Base-by-base conservation (phyloP, 2,888 invertebrate genomes). In the Drosophila fungiperda region DNA sequence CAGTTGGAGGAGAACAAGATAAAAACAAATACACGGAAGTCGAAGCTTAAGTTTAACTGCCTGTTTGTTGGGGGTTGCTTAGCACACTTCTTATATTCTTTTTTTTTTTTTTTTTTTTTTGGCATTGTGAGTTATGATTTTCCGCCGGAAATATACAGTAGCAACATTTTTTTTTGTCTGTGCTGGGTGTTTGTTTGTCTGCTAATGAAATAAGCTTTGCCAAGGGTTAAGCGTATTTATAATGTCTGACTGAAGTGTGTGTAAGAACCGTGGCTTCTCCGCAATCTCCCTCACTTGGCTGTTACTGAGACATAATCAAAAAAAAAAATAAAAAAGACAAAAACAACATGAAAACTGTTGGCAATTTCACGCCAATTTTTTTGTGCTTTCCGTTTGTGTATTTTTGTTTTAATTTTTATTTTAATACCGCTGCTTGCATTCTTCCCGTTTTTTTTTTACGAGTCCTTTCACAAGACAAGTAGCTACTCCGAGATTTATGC, bases 311-410 rank as follows among this genome's bases (percentile, higher is more conserved):
- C 65, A 65, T 66, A 55, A 2, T 11, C 29, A 1, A 9, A 67
- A 63, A 70, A 73, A 67, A 23, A 15, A 2, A 7, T 17, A 2
- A 49, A 52, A 2, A 26, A 26, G 29, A 29, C 29, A 40, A 20
- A 17, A 42, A 38, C 26, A 53, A 53, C 63, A 70, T 70, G 81
- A 87, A 86, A 85, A 86, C 90, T 79, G 83, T 88, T 79, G 91
- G 91, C 92, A 92, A 92, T 92, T 93, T 92, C 92, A 92, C 92
- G 92, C 93, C 93, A 92, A 92, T 90, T 91, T 88, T 85, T 90
- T 80, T 60, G 54, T 69, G 57, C 42, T 59, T 68, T 69, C 66
- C 17, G 50, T 53, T 59, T 68, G 17, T 26, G 50, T 68, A 54
- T 40, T 57, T 59, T 78, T 88, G 73, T 89, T 80, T 83, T 88